Percentiles rank a stretch among this genome's conserved stretches.
phyloP scores from a whole-genome alignment of 2,797 vertebrate species.

The Diplodus sargus region DNA sequence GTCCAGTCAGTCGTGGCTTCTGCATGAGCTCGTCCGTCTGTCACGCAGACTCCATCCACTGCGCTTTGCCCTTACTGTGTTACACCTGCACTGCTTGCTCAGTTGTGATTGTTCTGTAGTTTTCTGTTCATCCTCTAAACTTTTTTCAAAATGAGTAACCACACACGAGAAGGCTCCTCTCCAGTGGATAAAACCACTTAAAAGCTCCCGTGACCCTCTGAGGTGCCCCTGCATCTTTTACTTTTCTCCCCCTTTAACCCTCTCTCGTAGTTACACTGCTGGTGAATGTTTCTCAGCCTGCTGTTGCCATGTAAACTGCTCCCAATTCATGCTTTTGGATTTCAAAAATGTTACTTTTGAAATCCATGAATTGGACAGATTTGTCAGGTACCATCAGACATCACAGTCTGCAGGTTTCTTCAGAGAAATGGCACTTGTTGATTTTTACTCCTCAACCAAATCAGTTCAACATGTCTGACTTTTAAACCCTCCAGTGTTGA shows the following conservation, averaged over 20 bases:
- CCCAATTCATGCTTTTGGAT: constrained; percentile 46
- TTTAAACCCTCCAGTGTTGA: constrained; percentile 58
- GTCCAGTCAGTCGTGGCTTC: constrained; percentile 41
- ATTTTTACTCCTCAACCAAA: constrained; percentile 40
- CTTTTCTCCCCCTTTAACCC: constrained; percentile 44
- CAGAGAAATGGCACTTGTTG: constrained; percentile 36
- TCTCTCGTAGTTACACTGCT: constrained; percentile 40
- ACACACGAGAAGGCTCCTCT: constrained; percentile 45
- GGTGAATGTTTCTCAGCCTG: constrained; percentile 55
- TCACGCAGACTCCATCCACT: constrained; percentile 28
- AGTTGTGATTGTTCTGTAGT: constrained; percentile 27
- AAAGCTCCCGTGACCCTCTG: constrained; percentile 52
- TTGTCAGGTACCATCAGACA: constrained; percentile 48
- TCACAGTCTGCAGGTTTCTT: constrained; percentile 15
- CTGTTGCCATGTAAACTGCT: constrained; percentile 68
- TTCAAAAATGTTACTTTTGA: constrained; percentile 49
- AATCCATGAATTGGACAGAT: constrained; percentile 43
- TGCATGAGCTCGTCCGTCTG: constrained; percentile 68
- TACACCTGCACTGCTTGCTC: constrained; percentile 44
- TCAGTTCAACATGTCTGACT: constrained; percentile 55
- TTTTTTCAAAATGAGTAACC: constrained; percentile 37
- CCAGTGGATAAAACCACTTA: constrained; percentile 44
- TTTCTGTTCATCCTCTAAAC: constrained; percentile 44
- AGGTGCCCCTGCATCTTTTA: constrained; percentile 36
- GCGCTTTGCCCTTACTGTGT: constrained; percentile 25